Conservation (phyloP, 1,140 invertebrate genomes). For the Heliothis subflexa region DNA sequence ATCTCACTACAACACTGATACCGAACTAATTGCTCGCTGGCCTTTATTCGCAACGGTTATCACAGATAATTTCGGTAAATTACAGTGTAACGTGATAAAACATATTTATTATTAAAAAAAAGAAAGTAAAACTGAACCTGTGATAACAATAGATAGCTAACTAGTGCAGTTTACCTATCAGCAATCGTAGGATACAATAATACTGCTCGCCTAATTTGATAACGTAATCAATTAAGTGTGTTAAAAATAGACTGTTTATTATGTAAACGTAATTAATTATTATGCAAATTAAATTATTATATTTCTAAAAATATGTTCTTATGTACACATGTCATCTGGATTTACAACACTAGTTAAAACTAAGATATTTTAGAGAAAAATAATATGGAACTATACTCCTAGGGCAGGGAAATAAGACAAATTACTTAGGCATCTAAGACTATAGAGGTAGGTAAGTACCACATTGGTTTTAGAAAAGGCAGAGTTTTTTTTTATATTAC, state of each 20-base stretch:
- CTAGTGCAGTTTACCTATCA: constrained; percentile 11
- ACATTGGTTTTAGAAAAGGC: too few species aligned
- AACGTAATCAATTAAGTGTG: constrained; percentile 24
- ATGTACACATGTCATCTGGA: too few species aligned
- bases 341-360: too few species aligned
- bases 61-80: constrained; percentile 17
- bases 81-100: neutral
- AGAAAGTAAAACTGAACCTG: constrained; percentile 11
- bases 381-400: too few species aligned
- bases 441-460: too few species aligned
- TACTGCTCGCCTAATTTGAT: constrained; percentile 28
- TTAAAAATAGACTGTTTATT: neutral
- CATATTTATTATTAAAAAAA: constrained; percentile 5
- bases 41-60: constrained; percentile 19
- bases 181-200: constrained; percentile 26
- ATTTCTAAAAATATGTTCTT: neutral
- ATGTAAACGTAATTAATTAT: neutral
- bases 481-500: too few species aligned
- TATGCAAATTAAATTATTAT: neutral
- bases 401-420: too few species aligned
- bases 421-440: too few species aligned
- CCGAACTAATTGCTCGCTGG: neutral
- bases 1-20: neutral
- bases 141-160: constrained; percentile 14
- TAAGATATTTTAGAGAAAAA: too few species aligned